Base-by-base conservation (phyloP, 2,797 vertebrate genomes). In the Acipenser ruthenus region DNA sequence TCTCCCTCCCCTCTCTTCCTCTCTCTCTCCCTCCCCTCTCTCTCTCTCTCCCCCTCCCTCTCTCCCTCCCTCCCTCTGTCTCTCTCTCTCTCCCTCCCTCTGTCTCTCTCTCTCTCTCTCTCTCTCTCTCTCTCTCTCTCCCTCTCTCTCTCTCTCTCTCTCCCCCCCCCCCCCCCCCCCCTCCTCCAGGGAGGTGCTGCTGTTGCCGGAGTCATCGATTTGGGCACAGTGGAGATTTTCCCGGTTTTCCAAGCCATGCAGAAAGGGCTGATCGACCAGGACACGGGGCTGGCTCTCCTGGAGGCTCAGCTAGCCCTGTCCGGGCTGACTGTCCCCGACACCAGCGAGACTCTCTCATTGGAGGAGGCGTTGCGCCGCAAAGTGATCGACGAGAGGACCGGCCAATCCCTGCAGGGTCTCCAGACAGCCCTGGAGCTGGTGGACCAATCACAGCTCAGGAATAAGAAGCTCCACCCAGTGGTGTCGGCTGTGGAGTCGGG, bases 191-290 rank as follows among this genome's bases (percentile, higher is more conserved):
- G 51, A 53, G 8, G 11, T 12, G 77, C 77, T 74, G 82, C 87
- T 68, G 88, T 99, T 77, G 92, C 89, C 72, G 97, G 97, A 85
- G 93, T 98, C 74, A 95, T 99, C 66, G 93, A 98, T 81, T 86
- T 98, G 84, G 92, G 92, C 82, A 95, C 93, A 0, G 90, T 94
- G 89, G 94, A 99, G 86, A 94, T 92, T 65, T 93, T 97, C 82
- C 86, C 95, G 60, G 84, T 99, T 67, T 95, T 93, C 82, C 88
- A 75, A 82, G 94, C 96, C 62, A 92, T 95, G 76, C 91, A 90
- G 73, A 93, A 83, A 72, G 97, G 96, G 72, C 93, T 99, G 0
- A 90, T 99, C 81, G 96, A 99, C 84, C 94, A 95, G 81, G 96
- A 98, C 75, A 97, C 94, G 6, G 93, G 94, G 74, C 82, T 77